Evolutionary conservation across 2,113 vertebrate species (phyloP), one percentile per base, ranked within the genome.

Genomic region (Puntigrus tetrazona): DNA sequence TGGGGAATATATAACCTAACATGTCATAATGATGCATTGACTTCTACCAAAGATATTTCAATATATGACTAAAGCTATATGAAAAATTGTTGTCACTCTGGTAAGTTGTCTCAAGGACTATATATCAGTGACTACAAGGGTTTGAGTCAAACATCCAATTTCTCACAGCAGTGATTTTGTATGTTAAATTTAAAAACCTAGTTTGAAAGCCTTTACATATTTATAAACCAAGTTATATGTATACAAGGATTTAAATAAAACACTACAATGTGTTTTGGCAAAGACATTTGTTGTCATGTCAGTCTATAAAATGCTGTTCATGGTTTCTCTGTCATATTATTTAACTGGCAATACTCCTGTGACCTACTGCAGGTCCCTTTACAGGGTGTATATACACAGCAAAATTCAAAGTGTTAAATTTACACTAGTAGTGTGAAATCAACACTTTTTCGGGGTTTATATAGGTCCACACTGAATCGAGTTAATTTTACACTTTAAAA

Each of bases 11-110:
- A 63, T 63, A 63, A 77, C 27, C 47, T 22, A 55, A 27, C 57
- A 20, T 65, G 78, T 65, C 57, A 65, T 65, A 29, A 80, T 63
- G 78, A 63, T 80, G 75, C 50, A 78, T 78, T 57, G 50, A 78
- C 50, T 78, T 29, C 73, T 31, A 57, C 45, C 16, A 1, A 36
- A 78, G 18, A 36, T 57, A 36, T 50, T 27, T 75, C 72, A 57
- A 78, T n/a, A 78, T 57, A 31, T 78, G 74, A 34, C 74, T 55
- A 34, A 76, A 76, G 4, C 43, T 31, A 18, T 34, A 22, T 52
- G 74, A 76, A 29, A 76, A 27, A 52, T 76, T 29, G 27, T 52
- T 76, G 31, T 52, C 27, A 55, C 27, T 36, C 5, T 2, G 43
- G 3, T 75, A 47, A 74, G 43, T 75, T 50, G n/a, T 50, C 6